Evolutionary conservation across 2,888 invertebrate genomes (phyloP).

Genomic region (Drosophila mayaguana): DNA sequence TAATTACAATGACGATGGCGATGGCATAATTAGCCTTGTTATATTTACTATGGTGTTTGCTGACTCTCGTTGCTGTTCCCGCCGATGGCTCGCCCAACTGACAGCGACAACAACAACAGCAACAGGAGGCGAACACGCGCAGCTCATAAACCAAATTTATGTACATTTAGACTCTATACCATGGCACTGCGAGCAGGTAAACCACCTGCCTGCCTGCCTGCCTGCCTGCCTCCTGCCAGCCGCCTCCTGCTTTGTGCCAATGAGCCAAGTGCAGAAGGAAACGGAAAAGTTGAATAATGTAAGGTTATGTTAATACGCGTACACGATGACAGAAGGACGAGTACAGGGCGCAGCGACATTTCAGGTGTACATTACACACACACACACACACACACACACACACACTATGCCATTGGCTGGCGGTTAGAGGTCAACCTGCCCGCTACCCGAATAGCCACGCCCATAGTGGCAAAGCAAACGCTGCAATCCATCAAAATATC

Average conservation of each 20-base stretch:
- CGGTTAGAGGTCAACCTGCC: conserved; percentile 51
- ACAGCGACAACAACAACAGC: conserved; percentile 26
- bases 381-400: neutral
- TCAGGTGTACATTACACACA: conserved; percentile 62
- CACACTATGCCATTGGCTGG: conserved; percentile 41
- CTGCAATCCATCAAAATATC: conserved; percentile 14
- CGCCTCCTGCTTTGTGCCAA: conserved; percentile 2
- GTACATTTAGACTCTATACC: conserved; percentile 55
- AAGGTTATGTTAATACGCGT: conserved; percentile 70
- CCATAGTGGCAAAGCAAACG: conserved; percentile 24
- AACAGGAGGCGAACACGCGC: conserved; percentile 55
- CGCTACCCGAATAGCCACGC: conserved; percentile 10
- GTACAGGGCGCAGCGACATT: conserved; percentile 26
- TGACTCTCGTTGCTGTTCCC: conserved; percentile 13
- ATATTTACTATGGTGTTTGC: conserved; percentile 39
- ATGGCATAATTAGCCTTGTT: conserved; percentile 74
- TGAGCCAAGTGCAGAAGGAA: conserved; percentile 25
- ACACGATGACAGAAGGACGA: conserved; percentile 22
- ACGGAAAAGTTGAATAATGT: conserved; percentile 76
- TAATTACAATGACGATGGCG: conserved; percentile 64
- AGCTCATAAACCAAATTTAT: conserved; percentile 68
- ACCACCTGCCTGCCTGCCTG: conserved; percentile 1
- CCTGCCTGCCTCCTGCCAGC: conserved; percentile 10
- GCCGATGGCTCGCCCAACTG: conserved; percentile 42
- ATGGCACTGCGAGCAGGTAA: conserved; percentile 1